Percentiles rank a stretch among this genome's conserved stretches.
Conservation (phyloP, 1,140 invertebrate genomes). For the Polypedilum vanderplanki region DNA sequence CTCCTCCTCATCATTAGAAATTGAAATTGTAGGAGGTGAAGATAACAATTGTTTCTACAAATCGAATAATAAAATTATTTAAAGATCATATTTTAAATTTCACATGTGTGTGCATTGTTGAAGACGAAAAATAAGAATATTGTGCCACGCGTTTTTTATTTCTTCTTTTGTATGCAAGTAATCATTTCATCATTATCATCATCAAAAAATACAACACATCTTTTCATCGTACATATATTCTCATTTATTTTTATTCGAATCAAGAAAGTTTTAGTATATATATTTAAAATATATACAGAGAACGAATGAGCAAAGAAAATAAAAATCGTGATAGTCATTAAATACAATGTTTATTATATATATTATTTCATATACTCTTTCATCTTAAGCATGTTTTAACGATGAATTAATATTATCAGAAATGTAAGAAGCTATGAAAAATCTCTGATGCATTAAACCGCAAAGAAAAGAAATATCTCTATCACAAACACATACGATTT, state of each 20-base stretch:
- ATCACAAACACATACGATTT: neutral
- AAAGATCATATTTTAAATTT: neutral
- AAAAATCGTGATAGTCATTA: no score
- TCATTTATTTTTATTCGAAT: no score
- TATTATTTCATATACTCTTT: no score
- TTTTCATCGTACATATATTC: no score
- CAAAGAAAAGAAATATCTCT: neutral
- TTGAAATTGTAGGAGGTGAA: slow-evolving; percentile 1
- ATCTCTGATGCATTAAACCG: neutral
- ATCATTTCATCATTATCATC: no score
- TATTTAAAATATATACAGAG: neutral
- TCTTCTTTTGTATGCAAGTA: no score
- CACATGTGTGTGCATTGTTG: neutral
- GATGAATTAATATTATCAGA: neutral
- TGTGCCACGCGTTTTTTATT: no score
- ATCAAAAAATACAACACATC: no score
- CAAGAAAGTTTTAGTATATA: neutral
- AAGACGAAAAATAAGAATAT: neutral
- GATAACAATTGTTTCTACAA: neutral
- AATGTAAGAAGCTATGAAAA: neutral
- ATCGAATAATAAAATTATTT: neutral
- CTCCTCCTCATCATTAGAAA: neutral
- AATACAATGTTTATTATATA: no score
- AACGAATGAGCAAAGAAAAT: neutral
- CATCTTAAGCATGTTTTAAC: no score